Evolutionary conservation across 2,888 invertebrate species (phyloP).

Genomic region (Halictus ligatus): DNA sequence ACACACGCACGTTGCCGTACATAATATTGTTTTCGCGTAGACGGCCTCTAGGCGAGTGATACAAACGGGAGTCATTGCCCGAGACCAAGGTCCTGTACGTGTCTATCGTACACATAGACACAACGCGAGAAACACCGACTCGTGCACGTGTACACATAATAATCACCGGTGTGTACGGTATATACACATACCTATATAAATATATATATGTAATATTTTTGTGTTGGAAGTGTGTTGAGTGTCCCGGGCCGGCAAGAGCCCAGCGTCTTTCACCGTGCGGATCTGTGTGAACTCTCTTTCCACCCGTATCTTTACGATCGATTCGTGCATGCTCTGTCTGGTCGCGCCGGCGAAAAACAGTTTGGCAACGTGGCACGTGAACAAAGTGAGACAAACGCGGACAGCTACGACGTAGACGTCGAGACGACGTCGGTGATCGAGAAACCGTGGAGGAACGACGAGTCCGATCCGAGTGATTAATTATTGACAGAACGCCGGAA

Average conservation of each 20-base stretch:
- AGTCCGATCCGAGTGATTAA: background rate
- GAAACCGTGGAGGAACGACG: background rate
- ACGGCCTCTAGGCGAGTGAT: constrained; percentile 58
- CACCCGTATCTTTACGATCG: constrained; percentile 57
- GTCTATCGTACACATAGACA: constrained; percentile 39
- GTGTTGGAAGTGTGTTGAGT: constrained; percentile 59
- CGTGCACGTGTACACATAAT: background rate
- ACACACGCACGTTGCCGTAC: background rate
- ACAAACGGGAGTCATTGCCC: constrained; percentile 56
- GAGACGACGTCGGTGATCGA: constrained; percentile 17
- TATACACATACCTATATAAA: too few species aligned
- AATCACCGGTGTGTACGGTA: background rate
- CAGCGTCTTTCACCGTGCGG: constrained; percentile 25
- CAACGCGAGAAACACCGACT: background rate
- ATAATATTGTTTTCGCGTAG: constrained; percentile 54
- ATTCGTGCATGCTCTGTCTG: constrained; percentile 60
- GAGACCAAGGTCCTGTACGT: constrained; percentile 52
- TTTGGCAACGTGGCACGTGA: constrained; percentile 60
- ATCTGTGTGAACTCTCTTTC: constrained; percentile 47
- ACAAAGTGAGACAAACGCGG: constrained; percentile 52
- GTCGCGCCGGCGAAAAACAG: constrained; percentile 54
- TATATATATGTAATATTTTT: constrained; percentile 46
- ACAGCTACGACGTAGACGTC: constrained; percentile 44
- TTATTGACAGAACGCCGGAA: background rate
- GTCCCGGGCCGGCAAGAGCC: constrained; percentile 1